Conservation (phyloP, 2,888 invertebrate species). For the Pristionchus entomophagus region DNA sequence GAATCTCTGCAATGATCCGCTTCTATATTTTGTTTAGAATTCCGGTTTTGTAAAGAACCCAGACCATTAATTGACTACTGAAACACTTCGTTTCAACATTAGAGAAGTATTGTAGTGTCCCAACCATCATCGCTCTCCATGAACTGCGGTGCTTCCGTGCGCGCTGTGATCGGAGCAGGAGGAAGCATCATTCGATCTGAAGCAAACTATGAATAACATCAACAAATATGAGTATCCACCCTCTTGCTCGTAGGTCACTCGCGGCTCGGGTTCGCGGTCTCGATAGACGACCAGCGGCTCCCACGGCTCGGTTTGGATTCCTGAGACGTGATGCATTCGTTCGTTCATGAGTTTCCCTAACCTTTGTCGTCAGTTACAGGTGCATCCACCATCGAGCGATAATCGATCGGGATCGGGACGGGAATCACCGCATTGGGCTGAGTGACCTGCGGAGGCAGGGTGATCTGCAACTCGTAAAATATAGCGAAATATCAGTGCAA, state of each 20-base stretch:
- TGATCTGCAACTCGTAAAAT: neutral
- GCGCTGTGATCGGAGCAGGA: neutral
- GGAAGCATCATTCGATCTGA: neutral
- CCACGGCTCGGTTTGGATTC: neutral
- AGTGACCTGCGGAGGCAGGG: neutral
- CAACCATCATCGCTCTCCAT: constrained; percentile 16
- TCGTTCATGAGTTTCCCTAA: neutral
- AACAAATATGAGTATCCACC: neutral
- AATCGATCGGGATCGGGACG: constrained; percentile 13
- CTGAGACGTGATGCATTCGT: neutral
- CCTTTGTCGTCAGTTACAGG: constrained; percentile 32
- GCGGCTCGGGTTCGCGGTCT: neutral
- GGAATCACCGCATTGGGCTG: neutral
- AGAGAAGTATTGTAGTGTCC: neutral
- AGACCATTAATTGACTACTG: too few relatives aligned
- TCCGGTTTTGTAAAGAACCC: too few relatives aligned
- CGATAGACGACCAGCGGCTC: constrained; percentile 7
- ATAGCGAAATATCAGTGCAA: neutral
- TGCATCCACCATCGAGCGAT: neutral
- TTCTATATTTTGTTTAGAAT: too few relatives aligned
- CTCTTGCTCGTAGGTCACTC: neutral
- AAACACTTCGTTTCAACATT: too few relatives aligned
- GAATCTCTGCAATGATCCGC: too few relatives aligned
- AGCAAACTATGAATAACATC: neutral
- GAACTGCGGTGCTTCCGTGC: constrained; percentile 5